Evolutionary conservation across 2,797 vertebrate genomes (phyloP).

Genomic region (Pteropus rufus): DNA sequence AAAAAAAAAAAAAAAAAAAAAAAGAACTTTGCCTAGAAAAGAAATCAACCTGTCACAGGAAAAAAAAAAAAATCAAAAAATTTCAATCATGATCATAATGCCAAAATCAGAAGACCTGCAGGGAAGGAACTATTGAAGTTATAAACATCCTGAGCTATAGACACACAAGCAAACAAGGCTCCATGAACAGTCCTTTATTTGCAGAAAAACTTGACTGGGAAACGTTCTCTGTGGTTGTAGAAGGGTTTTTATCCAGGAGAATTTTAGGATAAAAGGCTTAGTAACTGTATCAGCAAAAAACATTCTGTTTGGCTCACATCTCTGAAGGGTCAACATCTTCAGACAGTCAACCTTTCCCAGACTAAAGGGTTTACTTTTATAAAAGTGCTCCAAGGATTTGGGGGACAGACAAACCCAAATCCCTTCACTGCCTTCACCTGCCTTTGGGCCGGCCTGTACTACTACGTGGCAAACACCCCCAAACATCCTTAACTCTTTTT

Average conservation of each 20-base stretch:
- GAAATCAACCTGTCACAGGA: slow-evolving; percentile 47
- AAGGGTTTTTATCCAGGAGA: neutral
- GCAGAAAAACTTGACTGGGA: neutral
- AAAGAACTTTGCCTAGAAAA: slow-evolving; percentile 69
- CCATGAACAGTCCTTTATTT: neutral
- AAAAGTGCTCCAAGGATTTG: slow-evolving; percentile 12
- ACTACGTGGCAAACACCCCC: neutral
- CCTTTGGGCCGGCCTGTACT: neutral
- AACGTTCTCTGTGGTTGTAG: neutral
- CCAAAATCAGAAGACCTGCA: neutral
- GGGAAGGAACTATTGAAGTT: neutral
- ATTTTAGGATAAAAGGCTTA: neutral
- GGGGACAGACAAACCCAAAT: neutral
- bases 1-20: slow-evolving; percentile 50
- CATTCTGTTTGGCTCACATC: neutral
- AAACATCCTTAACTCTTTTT: neutral
- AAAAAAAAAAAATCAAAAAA: slow-evolving; percentile 35
- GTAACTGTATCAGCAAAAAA: neutral
- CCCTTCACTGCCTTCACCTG: neutral
- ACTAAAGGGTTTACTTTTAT: neutral
- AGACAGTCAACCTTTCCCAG: neutral
- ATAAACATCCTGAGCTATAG: neutral
- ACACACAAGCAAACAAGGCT: neutral
- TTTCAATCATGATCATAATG: slow-evolving; percentile 52
- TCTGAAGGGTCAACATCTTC: neutral